phyloP scores from a whole-genome alignment of 2,113 vertebrate genomes.

The Puntigrus tetrazona region DNA sequence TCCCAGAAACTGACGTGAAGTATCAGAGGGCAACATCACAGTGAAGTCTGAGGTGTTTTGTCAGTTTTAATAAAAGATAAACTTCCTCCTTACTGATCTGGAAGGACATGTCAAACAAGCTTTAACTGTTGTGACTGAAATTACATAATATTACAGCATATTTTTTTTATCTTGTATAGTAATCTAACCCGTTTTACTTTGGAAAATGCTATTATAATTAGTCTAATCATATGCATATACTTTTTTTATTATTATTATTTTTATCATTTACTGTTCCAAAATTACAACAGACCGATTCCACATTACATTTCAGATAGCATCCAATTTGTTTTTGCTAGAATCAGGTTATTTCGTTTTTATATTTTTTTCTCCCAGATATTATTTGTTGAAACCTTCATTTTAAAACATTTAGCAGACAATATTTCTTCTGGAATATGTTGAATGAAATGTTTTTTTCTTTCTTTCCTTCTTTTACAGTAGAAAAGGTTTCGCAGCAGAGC shows the following conservation, averaged over 20 bases:
- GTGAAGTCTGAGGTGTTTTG: background rate
- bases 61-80: conserved; percentile 19
- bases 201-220: background rate
- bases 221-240: background rate
- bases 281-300: background rate
- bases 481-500: background rate
- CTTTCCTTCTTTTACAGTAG: background rate
- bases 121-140: background rate
- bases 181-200: background rate
- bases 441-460: background rate
- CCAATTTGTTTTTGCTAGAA: background rate
- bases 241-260: background rate
- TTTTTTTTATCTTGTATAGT: background rate
- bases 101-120: background rate
- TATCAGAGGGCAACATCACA: background rate
- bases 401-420: background rate
- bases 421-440: background rate
- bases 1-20: background rate
- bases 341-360: background rate
- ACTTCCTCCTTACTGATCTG: background rate
- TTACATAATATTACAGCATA: background rate
- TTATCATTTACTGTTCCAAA: background rate
- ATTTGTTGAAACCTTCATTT: background rate
- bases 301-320: background rate
- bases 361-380: background rate